Base-by-base conservation (phyloP, 1,140 invertebrate genomes). In the Phthorimaea operculella region DNA sequence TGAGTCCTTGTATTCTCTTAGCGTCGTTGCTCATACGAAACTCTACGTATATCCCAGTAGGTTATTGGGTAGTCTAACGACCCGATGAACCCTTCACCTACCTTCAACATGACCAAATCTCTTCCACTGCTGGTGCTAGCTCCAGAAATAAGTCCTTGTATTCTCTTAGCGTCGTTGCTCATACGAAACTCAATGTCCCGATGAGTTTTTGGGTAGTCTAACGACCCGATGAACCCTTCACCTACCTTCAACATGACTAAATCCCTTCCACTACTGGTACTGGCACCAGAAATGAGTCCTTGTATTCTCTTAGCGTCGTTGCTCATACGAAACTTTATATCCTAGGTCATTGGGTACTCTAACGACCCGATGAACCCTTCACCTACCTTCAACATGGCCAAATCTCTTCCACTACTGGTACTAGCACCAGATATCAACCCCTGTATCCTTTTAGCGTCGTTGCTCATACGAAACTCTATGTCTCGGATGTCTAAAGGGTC, bases 151-250 rank as follows among this genome's bases (percentile, higher is more conserved):
- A 95, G 83, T 0, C 87, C 86, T 55, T 88, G 83, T 47, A 94
- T 87, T 77, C 93, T 88, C n/a, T 76, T 85, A 4, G 87, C 84
- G 79, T 94, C 91, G 72, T 94, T 90, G 39, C 85, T 91, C 72
- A 97, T 87, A 33, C 94, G 86, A 83, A 96, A 96, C 79, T 98
- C 96, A n/a, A 98, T 89, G 79, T 98, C 96, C 64, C 94, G 91
- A n/a, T n/a, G 34, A 98, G 21, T 4, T 6, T 28, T 2, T 28
- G 6, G 21, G 16, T 18, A 16, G n/a, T n/a, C n/a, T n/a, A n/a
- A n/a, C n/a, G n/a, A n/a, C n/a, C n/a, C n/a, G n/a, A n/a, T n/a
- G n/a, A n/a, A n/a, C n/a, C 76, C 73, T 80, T 81, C 39, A 83
- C 33, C 18, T 59, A 80, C 76, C 73, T 80, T 81, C 39, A 83